These are phyloP conservation scores for Hirundichthys speculiger DNA, from an alignment of 2,113 vertebrate genomes.

Conservation along the genomic window DNA sequence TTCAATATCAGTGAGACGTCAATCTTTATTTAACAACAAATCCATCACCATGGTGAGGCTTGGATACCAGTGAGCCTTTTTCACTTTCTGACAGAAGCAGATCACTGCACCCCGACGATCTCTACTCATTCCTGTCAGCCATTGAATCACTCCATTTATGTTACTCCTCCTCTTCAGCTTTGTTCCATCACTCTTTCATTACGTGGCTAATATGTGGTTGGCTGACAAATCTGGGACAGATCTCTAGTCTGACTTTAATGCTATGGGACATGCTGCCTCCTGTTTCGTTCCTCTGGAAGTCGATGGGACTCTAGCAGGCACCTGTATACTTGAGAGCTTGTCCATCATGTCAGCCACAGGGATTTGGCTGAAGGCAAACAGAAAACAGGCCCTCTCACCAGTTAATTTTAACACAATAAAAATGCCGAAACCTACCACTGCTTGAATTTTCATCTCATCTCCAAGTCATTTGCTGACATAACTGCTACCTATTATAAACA, in stretches of 20 bases:
- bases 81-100: constrained; percentile 11
- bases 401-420: constrained; percentile 14
- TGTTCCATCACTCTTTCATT: constrained; percentile 26
- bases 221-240: constrained; percentile 10
- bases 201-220: constrained; percentile 23
- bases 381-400: background rate
- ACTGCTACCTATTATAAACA: constrained; percentile 14
- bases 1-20: constrained; percentile 40
- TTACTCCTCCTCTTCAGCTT: constrained; percentile 6
- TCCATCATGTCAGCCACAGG: constrained; percentile 39
- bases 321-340: constrained; percentile 33
- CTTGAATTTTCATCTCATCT: background rate
- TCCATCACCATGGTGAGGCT: constrained; percentile 30
- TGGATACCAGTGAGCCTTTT: background rate
- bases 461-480: constrained; percentile 39
- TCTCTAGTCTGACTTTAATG: constrained; percentile 30
- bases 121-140: constrained; percentile 40
- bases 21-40: constrained; percentile 40
- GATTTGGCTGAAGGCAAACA: too few relatives aligned
- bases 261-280: constrained; percentile 25
- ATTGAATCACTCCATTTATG: constrained; percentile 44
- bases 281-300: constrained; percentile 26
- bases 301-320: constrained; percentile 26
- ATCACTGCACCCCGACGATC: constrained; percentile 17
- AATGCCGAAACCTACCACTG: background rate